Conservation (phyloP, 2,113 vertebrate genomes). For the Thermophis baileyi region DNA sequence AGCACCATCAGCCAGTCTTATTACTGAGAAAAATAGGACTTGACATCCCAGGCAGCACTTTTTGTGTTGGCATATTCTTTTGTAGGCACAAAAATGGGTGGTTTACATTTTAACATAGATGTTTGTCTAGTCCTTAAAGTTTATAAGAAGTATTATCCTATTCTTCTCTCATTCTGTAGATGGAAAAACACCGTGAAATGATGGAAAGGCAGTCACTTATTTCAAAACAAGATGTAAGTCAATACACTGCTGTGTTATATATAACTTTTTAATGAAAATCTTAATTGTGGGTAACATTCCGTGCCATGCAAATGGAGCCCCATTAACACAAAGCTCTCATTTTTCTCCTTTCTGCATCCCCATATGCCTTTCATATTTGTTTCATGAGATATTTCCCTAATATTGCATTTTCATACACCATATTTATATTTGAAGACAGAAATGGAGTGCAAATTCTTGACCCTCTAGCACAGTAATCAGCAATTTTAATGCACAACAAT, state of each 20-base stretch:
- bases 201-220: not conserved
- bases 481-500: not conserved
- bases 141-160: not conserved
- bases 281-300: not conserved
- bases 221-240: not conserved
- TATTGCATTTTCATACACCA: not conserved
- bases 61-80: not conserved
- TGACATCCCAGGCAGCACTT: not conserved
- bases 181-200: conserved; percentile 6
- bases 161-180: conserved; percentile 23
- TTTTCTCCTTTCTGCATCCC: not conserved
- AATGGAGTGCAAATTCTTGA: not conserved
- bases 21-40: not conserved
- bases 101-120: not conserved
- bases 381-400: not conserved
- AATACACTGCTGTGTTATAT: not conserved
- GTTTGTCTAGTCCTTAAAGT: conserved; percentile 17
- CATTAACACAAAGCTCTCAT: not conserved
- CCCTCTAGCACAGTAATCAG: not conserved
- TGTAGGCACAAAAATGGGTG: not conserved
- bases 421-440: not conserved
- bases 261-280: not conserved
- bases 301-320: not conserved
- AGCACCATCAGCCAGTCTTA: not conserved
- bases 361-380: not conserved